A percentile compares a stretch with the other conserved stretches of the same genome.
These are phyloP conservation scores for Mactra quadrangularis DNA, from an alignment of 1,140 invertebrate genomes.

Conservation along the genomic window DNA sequence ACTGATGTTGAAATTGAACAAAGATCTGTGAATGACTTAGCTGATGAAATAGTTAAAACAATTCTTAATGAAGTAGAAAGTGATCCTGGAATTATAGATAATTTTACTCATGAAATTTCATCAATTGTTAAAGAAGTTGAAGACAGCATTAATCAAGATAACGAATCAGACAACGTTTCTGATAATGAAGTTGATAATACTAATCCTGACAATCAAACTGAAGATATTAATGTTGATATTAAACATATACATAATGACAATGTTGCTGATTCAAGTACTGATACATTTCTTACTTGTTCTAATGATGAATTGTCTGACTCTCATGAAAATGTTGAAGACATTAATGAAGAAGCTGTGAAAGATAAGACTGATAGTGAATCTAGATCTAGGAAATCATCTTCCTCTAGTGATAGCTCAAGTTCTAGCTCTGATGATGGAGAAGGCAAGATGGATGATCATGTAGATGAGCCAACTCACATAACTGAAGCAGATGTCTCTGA, in stretches of 20 bases:
- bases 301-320: conserved; percentile 7
- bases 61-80: conserved; percentile 36
- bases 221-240: neutral
- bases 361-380: too few relatives aligned
- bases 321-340: conserved; percentile 10
- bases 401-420: too few relatives aligned
- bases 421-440: too few relatives aligned
- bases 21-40: conserved; percentile 7
- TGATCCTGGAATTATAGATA: conserved; percentile 39
- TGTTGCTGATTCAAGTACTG: neutral
- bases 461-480: too few relatives aligned
- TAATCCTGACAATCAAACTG: neutral
- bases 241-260: neutral
- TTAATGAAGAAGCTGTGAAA: neutral
- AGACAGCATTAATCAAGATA: neutral
- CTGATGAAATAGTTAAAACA: conserved; percentile 37
- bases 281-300: neutral
- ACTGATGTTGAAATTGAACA: neutral
- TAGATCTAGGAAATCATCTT: neutral
- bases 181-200: conserved; percentile 1
- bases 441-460: too few relatives aligned
- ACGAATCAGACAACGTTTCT: too few relatives aligned
- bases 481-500: too few relatives aligned
- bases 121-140: conserved; percentile 38
- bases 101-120: conserved; percentile 16